phyloP scores from a whole-genome alignment of 2,888 invertebrate species.

The Portevinia maculata region DNA sequence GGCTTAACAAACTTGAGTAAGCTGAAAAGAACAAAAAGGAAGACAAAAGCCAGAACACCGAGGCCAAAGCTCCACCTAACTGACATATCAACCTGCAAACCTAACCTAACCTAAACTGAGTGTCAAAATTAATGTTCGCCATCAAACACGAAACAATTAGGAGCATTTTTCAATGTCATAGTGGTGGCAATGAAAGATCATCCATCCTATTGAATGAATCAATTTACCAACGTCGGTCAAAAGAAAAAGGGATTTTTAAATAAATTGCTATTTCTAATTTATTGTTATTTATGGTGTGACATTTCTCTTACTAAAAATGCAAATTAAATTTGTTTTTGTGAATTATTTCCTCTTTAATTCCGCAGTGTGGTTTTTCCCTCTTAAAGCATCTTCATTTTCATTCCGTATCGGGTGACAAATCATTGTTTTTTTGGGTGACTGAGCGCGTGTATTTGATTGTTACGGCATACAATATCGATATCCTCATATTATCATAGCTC shows the following conservation, averaged over 20 bases:
- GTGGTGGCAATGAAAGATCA: slow-evolving; percentile 43
- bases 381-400: slow-evolving; percentile 10
- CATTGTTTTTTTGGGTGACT: slow-evolving; percentile 37
- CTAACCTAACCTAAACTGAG: neutral
- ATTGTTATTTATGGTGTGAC: slow-evolving; percentile 68
- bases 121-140: slow-evolving; percentile 30
- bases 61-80: too few species aligned
- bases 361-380: slow-evolving; percentile 3
- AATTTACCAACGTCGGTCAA: slow-evolving; percentile 37
- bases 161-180: slow-evolving; percentile 57
- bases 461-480: slow-evolving; percentile 39
- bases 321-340: slow-evolving; percentile 42
- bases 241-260: slow-evolving; percentile 21
- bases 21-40: too few species aligned
- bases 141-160: slow-evolving; percentile 36
- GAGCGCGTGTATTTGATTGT: slow-evolving; percentile 43
- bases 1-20: too few species aligned
- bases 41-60: too few species aligned
- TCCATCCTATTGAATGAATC: slow-evolving; percentile 52
- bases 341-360: neutral
- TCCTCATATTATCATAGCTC: slow-evolving; percentile 28
- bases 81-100: too few species aligned
- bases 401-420: slow-evolving; percentile 36
- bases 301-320: slow-evolving; percentile 61
- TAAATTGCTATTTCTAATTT: slow-evolving; percentile 58